phyloP scores from a whole-genome alignment of 2,888 invertebrate genomes.

The Pyrochroa serraticornis region DNA sequence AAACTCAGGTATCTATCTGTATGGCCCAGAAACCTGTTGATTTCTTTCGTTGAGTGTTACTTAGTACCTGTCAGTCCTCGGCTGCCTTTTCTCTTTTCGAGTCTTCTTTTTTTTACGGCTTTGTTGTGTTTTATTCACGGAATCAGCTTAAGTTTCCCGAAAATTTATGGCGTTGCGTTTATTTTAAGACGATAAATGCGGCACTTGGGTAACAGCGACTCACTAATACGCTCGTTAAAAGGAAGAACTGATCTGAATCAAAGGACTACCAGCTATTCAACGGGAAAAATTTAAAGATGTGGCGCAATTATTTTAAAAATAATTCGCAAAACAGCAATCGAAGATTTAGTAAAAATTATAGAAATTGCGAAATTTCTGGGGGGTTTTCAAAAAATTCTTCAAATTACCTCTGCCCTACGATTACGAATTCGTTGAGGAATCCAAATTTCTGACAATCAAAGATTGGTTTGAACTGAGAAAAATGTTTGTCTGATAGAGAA shows the following conservation, averaged over 20 bases:
- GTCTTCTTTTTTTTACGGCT: conserved; percentile 4
- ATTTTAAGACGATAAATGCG: not conserved
- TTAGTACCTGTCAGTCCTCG: conserved; percentile 32
- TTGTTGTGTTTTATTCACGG: conserved; percentile 12
- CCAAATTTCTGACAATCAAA: no score
- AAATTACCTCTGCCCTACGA: no score
- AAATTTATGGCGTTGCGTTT: not conserved
- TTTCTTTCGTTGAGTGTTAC: conserved; percentile 41
- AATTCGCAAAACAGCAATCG: not conserved
- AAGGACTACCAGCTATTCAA: no score
- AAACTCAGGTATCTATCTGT: conserved; percentile 45
- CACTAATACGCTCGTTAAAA: no score
- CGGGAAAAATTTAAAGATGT: no score
- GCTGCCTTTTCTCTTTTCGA: no score
- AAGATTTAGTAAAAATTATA: conserved; percentile 4
- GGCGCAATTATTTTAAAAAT: not conserved
- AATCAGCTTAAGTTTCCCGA: not conserved
- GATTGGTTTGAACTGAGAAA: no score
- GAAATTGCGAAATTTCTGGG: no score
- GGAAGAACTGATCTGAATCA: no score
- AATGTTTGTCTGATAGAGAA: no score
- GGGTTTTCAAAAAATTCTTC: no score
- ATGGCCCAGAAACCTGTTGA: conserved; percentile 48
- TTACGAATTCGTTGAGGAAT: no score
- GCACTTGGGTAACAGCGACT: not conserved